Evolutionary conservation across 1,140 invertebrate genomes (phyloP), one percentile per base, ranked within the genome.

Genomic region (Drosophila burlai): DNA sequence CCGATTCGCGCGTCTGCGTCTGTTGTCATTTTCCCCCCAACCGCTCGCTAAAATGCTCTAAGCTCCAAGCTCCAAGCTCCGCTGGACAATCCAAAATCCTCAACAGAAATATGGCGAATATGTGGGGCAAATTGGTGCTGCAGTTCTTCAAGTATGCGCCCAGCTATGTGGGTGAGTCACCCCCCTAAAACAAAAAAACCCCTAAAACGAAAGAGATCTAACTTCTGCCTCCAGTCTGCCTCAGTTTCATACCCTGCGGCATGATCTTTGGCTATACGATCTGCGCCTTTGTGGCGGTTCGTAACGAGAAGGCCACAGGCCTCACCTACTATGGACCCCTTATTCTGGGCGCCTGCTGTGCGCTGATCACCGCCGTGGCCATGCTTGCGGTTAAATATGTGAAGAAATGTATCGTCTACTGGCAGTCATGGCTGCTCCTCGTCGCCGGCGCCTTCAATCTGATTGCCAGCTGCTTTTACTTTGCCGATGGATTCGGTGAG

Each of bases 191-290:
- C n/a, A n/a, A 9, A 31, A 7, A 1, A 0, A 9, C 42, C 54
- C 47, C 11, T 3, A 2, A 21, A n/a, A 18, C 3, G 8, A 11
- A 4, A 18, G 6, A 66, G 31, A 40, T 36, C 9, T 21, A 47
- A 36, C 24, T 36, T 24, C 24, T 24, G 24, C 24, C n/a, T 34
- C n/a, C 55, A 92, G 91, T 83, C 16, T 91, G 91, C 45, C 38
- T 92, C 15, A 84, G 82, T 45, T 92, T 92, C 60, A 61, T 92
- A 52, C 91, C 91, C 26, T 83, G 75, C 46, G 91, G 91, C 36
- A 69, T 92, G 29, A 73, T 92, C 57, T 91, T 91, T n/a, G 91
- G 91, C 58, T 92, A 92, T 38, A 92, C 91, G 16, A 79, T 92
- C 21, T 86, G 89, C 26, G 76, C 91, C 31, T 91, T 92, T 45